Evolutionary conservation across 1,140 invertebrate genomes (phyloP), one percentile per base, ranked within the genome.

Genomic region (Lepeophtheirus salmonis): DNA sequence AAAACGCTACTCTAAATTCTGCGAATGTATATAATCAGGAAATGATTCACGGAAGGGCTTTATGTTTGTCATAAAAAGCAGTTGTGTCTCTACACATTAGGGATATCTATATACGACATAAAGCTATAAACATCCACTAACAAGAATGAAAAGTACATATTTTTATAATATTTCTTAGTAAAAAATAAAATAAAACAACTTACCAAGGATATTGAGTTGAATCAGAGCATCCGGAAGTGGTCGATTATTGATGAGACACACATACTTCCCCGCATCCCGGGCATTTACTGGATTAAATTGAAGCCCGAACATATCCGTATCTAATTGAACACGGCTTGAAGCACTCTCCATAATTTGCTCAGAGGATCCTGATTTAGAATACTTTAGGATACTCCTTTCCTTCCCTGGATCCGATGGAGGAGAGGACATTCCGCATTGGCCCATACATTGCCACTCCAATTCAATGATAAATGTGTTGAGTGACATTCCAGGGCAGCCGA

Each of bases 201-300:
- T 57, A 57, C 55, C 55, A 24, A 57, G 21, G n/a, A 57, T 25
- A 17, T 57, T 48, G 13, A 57, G 26, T 48, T 30, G 22, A 30
- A 57, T 57, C 6, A 57, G 20, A 30, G 55, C 55, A 57, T 57
- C 55, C 26, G 55, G 55, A 25, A 26, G 23, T 3, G 55, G 55
- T 24, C 55, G 22, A 57, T 57, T 57, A 25, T 57, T 57, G 25
- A 57, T 57, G 2, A 57, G 30, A 41, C 55, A 57, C 22, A 30
- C 16, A n/a, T 57, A 57, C 14, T 25, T 57, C 2, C 55, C 55
- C 26, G 6, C 3, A 30, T 57, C 55, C 26, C n/a, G 17, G 10
- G 16, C 16, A 16, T n/a, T 14, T 1, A 57, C 55, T 14, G 55
- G 55, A 21, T 57, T 25, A 25, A 57, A 57, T 21, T 25, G 20